A percentile compares a stretch with the other conserved stretches of the same genome.
These are phyloP conservation scores for Eonycteris spelaea DNA, from an alignment of 2,113 vertebrate species.

Conservation along the genomic window DNA sequence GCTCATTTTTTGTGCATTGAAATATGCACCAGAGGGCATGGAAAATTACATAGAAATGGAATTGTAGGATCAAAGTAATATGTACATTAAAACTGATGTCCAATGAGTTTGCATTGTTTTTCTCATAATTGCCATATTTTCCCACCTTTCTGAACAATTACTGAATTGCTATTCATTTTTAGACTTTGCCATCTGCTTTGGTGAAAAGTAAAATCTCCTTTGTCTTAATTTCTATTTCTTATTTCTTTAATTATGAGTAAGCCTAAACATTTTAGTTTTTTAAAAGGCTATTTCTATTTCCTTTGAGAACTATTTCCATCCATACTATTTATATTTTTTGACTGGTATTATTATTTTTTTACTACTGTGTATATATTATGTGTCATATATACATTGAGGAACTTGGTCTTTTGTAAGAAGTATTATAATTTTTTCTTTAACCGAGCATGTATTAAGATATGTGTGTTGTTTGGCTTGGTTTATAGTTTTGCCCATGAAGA, in stretches of 20 bases:
- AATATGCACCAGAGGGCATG: background rate
- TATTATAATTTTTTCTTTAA: background rate
- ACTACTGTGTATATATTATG: background rate
- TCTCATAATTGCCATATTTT: background rate
- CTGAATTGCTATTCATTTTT: background rate
- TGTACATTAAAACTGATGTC: background rate
- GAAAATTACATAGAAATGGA: conserved; percentile 25
- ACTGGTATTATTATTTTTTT: background rate
- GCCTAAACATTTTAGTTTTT: background rate
- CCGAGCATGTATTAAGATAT: too few relatives aligned
- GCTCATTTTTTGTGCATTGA: background rate
- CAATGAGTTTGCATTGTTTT: conserved; percentile 5
- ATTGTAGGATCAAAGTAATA: conserved; percentile 14
- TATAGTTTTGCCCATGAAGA: background rate
- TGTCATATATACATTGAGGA: background rate
- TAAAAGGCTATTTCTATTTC: background rate
- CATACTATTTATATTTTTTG: background rate
- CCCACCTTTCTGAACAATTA: background rate
- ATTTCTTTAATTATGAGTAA: background rate
- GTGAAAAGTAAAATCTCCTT: conserved; percentile 2
- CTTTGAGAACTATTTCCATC: conserved; percentile 8
- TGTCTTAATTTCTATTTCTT: background rate
- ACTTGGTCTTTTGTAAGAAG: conserved; percentile 16
- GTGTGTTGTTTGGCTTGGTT: background rate
- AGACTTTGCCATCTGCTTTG: background rate